These are phyloP conservation scores for Drosophila persimilis DNA, from an alignment of 1,140 invertebrate genomes.

Conservation along the genomic window DNA sequence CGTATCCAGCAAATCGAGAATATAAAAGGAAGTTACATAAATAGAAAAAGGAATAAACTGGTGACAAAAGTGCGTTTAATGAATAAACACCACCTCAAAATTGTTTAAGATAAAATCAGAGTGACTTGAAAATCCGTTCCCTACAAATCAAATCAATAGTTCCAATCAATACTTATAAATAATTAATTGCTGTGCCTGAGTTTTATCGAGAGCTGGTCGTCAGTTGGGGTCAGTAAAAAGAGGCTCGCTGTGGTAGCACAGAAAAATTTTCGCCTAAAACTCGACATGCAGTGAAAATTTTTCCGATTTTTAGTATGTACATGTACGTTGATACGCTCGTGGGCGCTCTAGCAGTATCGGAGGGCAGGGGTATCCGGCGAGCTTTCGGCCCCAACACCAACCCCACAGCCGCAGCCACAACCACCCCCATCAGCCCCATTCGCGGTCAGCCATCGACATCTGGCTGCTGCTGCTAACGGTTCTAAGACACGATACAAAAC, in stretches of 20 bases:
- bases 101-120: conserved; percentile 68
- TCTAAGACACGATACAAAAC: conserved; percentile 46
- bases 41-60: conserved; percentile 10
- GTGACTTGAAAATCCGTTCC: conserved; percentile 23
- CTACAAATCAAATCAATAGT: conserved; percentile 55
- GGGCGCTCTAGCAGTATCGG: conserved; percentile 59
- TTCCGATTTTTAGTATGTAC: conserved; percentile 83
- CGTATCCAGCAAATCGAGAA: conserved; percentile 16
- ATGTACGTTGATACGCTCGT: conserved; percentile 75
- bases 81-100: conserved; percentile 21
- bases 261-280: conserved; percentile 63
- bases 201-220: conserved; percentile 4
- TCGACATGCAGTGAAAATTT: conserved; percentile 71
- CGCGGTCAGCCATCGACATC: conserved; percentile 18
- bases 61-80: background rate
- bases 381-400: conserved; percentile 58
- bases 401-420: conserved; percentile 19
- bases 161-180: conserved; percentile 43
- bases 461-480: conserved; percentile 45
- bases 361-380: conserved; percentile 57
- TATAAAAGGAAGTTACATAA: conserved; percentile 16
- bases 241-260: conserved; percentile 3
- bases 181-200: conserved; percentile 16
- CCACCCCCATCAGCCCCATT: conserved; percentile 29
- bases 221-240: background rate